Evolutionary conservation across 2,113 vertebrate genomes (phyloP).

Genomic region (Forbesichthys papilliferus): DNA sequence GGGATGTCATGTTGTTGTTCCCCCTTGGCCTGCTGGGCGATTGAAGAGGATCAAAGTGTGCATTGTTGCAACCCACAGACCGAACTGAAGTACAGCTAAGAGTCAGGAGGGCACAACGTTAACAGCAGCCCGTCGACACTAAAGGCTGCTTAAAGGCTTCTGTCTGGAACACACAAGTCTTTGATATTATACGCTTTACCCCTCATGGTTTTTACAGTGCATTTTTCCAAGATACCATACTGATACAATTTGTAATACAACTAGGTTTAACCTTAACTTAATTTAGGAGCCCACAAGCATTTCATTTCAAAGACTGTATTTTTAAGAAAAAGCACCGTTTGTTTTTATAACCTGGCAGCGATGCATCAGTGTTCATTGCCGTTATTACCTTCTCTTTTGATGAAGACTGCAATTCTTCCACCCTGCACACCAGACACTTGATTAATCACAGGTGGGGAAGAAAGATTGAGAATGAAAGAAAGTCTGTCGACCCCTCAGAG

Average conservation of each 20-base stretch:
- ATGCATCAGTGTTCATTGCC: conserved; percentile 27
- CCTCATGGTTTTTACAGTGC: neutral
- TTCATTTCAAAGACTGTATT: neutral
- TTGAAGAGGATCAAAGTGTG: conserved; percentile 61
- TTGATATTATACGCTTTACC: neutral
- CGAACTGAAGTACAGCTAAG: neutral
- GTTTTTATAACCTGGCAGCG: conserved; percentile 15
- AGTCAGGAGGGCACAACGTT: neutral
- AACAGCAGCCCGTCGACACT: neutral
- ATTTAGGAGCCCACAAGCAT: neutral
- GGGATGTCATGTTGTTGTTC: conserved; percentile 48
- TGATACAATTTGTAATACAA: neutral
- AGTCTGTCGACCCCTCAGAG: conserved; percentile 68
- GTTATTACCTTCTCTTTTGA: conserved; percentile 43
- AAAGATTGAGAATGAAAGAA: conserved; percentile 54
- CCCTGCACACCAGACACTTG: conserved; percentile 39
- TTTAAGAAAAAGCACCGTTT: conserved; percentile 1
- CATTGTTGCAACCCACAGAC: conserved; percentile 29
- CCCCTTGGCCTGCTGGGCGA: conserved; percentile 65
- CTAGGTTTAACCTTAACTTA: neutral
- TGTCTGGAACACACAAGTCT: neutral
- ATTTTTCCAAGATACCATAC: neutral
- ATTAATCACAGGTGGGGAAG: conserved; percentile 61
- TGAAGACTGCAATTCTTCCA: conserved; percentile 31
- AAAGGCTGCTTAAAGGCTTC: neutral